Conservation (phyloP, 2,797 vertebrate genomes). For the Cossypha heuglini region DNA sequence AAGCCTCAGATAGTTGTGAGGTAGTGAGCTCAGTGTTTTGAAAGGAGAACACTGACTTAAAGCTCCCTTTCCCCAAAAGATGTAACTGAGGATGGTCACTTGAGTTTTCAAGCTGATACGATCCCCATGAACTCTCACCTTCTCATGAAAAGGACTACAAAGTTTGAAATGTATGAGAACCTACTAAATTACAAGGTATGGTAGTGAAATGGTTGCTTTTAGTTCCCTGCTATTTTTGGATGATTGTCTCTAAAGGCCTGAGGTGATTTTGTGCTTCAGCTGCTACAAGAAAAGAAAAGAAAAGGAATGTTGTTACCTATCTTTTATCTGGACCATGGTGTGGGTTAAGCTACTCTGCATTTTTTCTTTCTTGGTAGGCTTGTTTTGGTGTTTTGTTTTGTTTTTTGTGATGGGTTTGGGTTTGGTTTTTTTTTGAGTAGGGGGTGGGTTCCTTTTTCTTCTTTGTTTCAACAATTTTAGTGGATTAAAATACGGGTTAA, state of each 20-base stretch:
- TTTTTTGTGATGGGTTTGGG: background rate
- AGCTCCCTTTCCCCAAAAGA: background rate
- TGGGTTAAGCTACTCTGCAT: background rate
- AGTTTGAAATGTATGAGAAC: background rate
- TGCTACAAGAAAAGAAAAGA: background rate
- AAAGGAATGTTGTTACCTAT: background rate
- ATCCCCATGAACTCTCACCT: background rate
- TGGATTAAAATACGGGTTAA: background rate
- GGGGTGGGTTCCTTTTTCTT: rapidly evolving
- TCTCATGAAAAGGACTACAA: background rate
- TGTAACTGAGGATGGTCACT: background rate
- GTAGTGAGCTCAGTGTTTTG: background rate
- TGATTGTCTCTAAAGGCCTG: background rate
- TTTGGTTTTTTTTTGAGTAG: background rate
- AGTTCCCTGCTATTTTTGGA: background rate
- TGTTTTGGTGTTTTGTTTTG: background rate
- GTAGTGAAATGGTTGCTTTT: background rate
- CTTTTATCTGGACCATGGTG: background rate
- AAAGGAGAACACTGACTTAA: background rate
- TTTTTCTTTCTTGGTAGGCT: background rate
- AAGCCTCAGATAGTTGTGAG: background rate
- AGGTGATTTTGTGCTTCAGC: background rate
- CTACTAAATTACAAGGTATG: background rate
- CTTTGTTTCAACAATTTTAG: background rate
- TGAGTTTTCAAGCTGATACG: background rate